phyloP scores from a whole-genome alignment of 2,888 invertebrate genomes.

The Callimorpha dominula region DNA sequence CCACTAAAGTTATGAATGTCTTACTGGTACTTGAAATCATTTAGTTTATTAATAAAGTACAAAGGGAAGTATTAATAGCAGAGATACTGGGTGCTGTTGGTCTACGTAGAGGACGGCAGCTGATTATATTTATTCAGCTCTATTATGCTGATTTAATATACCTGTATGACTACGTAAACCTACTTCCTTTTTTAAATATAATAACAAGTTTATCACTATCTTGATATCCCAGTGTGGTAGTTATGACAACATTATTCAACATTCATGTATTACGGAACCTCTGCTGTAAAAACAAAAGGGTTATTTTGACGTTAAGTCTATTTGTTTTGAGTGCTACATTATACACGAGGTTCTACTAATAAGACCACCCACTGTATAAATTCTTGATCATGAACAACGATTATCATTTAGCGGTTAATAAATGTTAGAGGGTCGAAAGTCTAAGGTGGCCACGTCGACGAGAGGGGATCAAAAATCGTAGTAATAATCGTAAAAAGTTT shows the following conservation, averaged over 20 bases:
- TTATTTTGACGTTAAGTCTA: constrained; percentile 50
- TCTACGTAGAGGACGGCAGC: background rate
- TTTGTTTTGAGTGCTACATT: constrained; percentile 45
- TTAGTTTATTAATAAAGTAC: background rate
- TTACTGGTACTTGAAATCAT: background rate
- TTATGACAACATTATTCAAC: constrained; percentile 31
- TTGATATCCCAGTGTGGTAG: constrained; percentile 21
- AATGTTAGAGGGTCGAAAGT: constrained; percentile 71
- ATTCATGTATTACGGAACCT: constrained; percentile 34
- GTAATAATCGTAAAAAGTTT: constrained; percentile 84
- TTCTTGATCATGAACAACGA: constrained; percentile 72
- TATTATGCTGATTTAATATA: background rate
- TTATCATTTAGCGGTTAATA: constrained; percentile 83
- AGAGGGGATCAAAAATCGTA: constrained; percentile 79
- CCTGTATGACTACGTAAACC: background rate
- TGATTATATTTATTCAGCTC: too few species aligned
- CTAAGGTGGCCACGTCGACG: constrained; percentile 70
- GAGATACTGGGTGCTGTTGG: background rate
- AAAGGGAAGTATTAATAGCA: background rate
- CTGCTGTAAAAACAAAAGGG: constrained; percentile 47
- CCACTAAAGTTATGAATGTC: constrained; percentile 28
- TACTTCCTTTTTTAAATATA: background rate
- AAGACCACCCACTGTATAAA: constrained; percentile 65
- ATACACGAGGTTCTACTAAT: constrained; percentile 55
- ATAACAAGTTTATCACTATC: background rate